Base-by-base conservation (phyloP, 2,888 invertebrate genomes). In the Apocheima hispidaria region DNA sequence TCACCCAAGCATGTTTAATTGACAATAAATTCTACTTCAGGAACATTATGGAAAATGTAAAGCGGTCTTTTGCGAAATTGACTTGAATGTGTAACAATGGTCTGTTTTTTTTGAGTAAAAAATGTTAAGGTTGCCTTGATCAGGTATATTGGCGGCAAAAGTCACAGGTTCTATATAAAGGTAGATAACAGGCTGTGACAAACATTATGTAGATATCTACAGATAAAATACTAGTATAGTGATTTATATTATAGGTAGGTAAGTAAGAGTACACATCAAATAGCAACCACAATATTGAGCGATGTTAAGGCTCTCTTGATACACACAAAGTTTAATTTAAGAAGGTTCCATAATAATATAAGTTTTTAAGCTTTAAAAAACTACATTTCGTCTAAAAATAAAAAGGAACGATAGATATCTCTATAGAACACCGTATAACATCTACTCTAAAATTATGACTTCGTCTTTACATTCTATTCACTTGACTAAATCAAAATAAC, bases 371-470 rank as follows among this genome's bases (percentile, higher is more conserved):
- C 67, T 48, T 67, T 55, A 63, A 60, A 62, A 53, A 54, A 59
- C 62, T 66, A 63, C 61, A 61, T 52, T 58, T 62, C 44, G 48
- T 66, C 68, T 68, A 68, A 65, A 70, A 70, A 68, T 68, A 60
- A 68, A 46, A 63, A 51, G 55, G 53, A 59, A 53, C 16, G 35
- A 56, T 60, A 61, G 6, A 44, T 44, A 44, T 36, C 36, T 40
- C 16, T 53, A 48, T 35, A 65, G 54, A 66, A 69, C 65, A 65
- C 60, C 61, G 12, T 66, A 38, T 53, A 60, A 44, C 53, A 56
- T 56, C 65, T 69, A 65, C 65, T 36, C 58, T 66, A 65, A 52
- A 57, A 28, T 56, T 54, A 64, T 64, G 69, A 69, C 69, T 69
- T 67, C 66, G 69, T 69, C 67, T 64, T 65, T 26, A 26, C 4